Conservation (phyloP, 2,797 vertebrate species). For the Enteromius thamalakanensis region DNA sequence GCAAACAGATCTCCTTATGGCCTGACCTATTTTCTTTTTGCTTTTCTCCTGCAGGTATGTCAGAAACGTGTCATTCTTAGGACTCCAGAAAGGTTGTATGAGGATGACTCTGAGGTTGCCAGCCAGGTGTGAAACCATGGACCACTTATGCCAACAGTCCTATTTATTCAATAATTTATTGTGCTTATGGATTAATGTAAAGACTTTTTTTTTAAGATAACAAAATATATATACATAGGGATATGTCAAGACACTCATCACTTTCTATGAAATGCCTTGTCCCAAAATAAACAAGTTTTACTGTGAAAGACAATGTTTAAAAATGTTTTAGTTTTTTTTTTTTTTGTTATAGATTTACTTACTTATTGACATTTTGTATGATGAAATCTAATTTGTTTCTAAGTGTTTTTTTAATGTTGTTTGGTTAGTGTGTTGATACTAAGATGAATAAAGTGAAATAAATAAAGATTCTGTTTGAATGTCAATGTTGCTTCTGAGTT, state of each 20-base stretch:
- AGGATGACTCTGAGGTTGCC: slow-evolving; percentile 82
- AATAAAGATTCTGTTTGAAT: neutral
- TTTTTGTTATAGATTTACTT: slow-evolving; percentile 26
- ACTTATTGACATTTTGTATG: neutral
- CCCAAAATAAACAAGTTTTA: slow-evolving; percentile 33
- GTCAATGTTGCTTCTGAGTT: neutral
- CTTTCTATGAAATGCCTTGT: slow-evolving; percentile 8
- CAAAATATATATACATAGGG: neutral
- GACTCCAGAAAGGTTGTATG: slow-evolving; percentile 77
- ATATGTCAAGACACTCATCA: slow-evolving; percentile 8
- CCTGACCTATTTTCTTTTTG: slow-evolving; percentile 34
- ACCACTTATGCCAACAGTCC: slow-evolving; percentile 49
- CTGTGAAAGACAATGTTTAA: slow-evolving; percentile 46
- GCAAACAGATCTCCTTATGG: slow-evolving; percentile 8
- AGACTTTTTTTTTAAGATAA: neutral
- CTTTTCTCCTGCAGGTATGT: slow-evolving; percentile 69
- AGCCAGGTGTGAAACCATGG: slow-evolving; percentile 79
- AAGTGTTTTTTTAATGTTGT: slow-evolving; percentile 33
- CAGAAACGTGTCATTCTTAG: slow-evolving; percentile 73
- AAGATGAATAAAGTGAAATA: slow-evolving; percentile 39
- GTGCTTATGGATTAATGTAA: slow-evolving; percentile 51
- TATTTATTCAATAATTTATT: slow-evolving; percentile 76
- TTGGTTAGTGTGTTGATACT: slow-evolving; percentile 27
- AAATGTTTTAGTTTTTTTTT: slow-evolving; percentile 19
- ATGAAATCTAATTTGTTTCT: slow-evolving; percentile 43